These are phyloP conservation scores for Lepus europaeus DNA, from an alignment of 2,113 vertebrate genomes.

Conservation along the genomic window DNA sequence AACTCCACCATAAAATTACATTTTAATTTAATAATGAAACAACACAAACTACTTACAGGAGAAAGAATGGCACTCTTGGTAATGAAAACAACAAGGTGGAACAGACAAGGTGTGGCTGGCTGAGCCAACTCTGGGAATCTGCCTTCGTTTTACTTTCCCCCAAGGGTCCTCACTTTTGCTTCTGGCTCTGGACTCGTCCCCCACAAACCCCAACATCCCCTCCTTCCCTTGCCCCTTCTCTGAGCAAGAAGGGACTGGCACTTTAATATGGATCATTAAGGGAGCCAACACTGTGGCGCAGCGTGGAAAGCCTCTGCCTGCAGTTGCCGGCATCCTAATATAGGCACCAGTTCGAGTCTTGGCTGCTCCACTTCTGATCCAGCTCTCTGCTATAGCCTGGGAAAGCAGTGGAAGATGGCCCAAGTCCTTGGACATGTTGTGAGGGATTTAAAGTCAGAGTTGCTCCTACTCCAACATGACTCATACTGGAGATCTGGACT, in stretches of 20 bases:
- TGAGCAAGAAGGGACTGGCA: background rate
- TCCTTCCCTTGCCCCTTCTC: background rate
- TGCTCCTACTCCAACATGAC: background rate
- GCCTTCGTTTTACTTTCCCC: background rate
- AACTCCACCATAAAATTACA: background rate
- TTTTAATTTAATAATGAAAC: background rate
- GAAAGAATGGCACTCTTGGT: background rate
- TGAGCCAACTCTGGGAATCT: background rate
- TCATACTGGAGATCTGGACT: background rate
- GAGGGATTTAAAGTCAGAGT: background rate
- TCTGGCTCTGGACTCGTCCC: background rate
- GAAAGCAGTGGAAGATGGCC: too few relatives aligned
- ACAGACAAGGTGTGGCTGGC: background rate
- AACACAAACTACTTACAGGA: background rate
- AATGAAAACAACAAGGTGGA: background rate
- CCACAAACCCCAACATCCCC: background rate
- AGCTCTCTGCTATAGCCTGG: too few relatives aligned
- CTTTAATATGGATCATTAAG: background rate
- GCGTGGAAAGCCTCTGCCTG: too few relatives aligned
- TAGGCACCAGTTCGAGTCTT: too few relatives aligned
- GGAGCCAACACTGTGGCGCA: too few relatives aligned
- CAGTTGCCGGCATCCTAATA: too few relatives aligned
- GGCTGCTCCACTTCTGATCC: too few relatives aligned
- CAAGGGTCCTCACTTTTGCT: background rate
- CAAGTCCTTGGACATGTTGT: too few relatives aligned